Conservation (phyloP, 2,888 invertebrate species). For the Mesorhabditis spiculigera region DNA sequence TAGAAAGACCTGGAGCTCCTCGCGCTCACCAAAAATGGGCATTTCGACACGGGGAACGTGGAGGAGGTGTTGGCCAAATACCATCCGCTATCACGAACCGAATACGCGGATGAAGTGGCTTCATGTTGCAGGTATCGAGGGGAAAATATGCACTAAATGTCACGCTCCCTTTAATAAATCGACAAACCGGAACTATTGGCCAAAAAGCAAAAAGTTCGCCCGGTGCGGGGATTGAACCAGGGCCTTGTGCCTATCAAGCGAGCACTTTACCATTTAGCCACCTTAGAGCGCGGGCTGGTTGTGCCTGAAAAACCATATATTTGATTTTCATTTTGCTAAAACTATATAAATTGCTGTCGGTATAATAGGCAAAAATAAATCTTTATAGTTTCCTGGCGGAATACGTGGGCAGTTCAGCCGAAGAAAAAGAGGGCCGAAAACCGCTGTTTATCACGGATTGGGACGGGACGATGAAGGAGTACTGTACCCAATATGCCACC, state of each 20-base stretch:
- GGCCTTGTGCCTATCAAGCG: no score
- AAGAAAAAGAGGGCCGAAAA: constrained; percentile 20
- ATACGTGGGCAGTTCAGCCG: constrained; percentile 22
- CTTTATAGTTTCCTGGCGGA: constrained; percentile 35
- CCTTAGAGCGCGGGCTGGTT: neutral
- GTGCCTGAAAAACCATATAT: neutral
- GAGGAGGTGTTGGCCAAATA: constrained; percentile 33
- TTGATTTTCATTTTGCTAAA: neutral
- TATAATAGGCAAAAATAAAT: neutral
- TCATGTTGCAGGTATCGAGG: constrained; percentile 19
- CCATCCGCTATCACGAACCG: constrained; percentile 26
- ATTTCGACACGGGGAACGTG: constrained; percentile 20
- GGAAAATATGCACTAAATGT: neutral
- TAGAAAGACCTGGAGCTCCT: constrained; percentile 47
- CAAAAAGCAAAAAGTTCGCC: no score
- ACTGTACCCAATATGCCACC: constrained; percentile 56
- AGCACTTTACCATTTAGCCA: no score
- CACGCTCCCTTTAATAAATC: neutral
- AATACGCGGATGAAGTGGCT: constrained; percentile 30
- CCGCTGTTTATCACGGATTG: constrained; percentile 55
- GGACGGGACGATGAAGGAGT: constrained; percentile 59
- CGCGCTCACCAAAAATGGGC: constrained; percentile 12
- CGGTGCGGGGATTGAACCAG: no score
- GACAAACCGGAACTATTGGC: no score
- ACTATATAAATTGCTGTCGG: neutral